Base-by-base conservation (phyloP, 1,140 invertebrate species). In the Dendroctonus ponderosae region DNA sequence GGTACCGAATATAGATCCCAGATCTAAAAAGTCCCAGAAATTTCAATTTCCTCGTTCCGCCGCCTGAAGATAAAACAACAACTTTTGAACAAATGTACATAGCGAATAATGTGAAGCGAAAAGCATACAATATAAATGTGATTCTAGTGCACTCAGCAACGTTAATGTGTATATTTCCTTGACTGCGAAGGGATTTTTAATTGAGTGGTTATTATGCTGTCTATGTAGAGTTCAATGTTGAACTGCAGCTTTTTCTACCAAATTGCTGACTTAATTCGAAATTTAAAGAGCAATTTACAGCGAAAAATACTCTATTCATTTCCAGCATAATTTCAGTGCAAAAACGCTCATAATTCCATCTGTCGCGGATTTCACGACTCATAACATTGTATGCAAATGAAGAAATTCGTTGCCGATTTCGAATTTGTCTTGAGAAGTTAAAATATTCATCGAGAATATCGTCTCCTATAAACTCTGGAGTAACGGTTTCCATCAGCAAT, bases 61-160 rank as follows among this genome's bases (percentile, higher is more conserved):
- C 52, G 52, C 37, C 26, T 5, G 6, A 40, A 37, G 52, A 11
- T 15, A 54, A 52, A 54, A 54, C 52, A 54, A 54, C 52, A 37
- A 54, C n/a, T 54, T 54, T 54, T 54, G 52, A 54, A 54, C 52
- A 54, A 54, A 54, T 54, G 52, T 54, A 11, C 38, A 39, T 54
- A 39, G 37, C 40, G 52, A 54, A 54, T 39, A 39, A 54, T 37
- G 38, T 50, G 48, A 14, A 50, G 12, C 26, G 48, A 8, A 50
- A 14, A 50, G 52, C 52, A 11, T 39, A 54, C 52, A 54, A 54
- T 37, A 9, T 9, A 38, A 54, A 12, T 54, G 52, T 39, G 9
- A 54, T 54, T 54, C 37, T 54, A 54, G 37, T 40, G 12, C n/a
- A 9, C 39, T 50, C 48, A 26, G 26, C 26, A 26, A 26, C 46